phyloP scores from a whole-genome alignment of 30 jellyfish, hydroid and myxozoan genomes.

The Turritopsis rubra region DNA sequence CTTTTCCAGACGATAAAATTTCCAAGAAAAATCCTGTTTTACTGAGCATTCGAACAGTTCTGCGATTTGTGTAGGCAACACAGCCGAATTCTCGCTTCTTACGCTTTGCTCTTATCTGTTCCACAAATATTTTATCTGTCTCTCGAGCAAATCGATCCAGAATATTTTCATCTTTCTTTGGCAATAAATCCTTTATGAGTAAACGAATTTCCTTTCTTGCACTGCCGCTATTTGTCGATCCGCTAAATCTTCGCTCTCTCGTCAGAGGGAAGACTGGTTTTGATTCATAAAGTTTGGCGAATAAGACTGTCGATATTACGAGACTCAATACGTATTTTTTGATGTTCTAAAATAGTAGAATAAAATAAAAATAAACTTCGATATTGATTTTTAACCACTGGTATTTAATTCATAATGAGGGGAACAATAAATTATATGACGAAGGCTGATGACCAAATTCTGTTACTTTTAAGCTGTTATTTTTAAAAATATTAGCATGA shows the following conservation, averaged over 20 bases:
- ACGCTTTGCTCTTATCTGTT: not conserved
- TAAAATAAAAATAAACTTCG: too few species aligned
- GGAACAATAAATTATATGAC: too few species aligned
- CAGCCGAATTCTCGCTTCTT: not conserved
- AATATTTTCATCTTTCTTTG: not conserved
- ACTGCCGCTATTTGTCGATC: not conserved
- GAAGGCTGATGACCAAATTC: too few species aligned
- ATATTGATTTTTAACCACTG: not conserved
- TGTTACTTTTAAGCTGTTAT: too few species aligned
- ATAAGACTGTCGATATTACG: not conserved
- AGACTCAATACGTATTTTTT: not conserved
- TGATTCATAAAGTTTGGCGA: not conserved
- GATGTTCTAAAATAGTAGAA: not conserved
- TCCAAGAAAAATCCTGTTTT: slow-evolving; percentile 62
- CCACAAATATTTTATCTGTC: slow-evolving; percentile 6
- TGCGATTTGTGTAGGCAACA: slow-evolving; percentile 45
- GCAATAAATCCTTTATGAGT: not conserved
- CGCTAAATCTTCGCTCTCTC: not conserved
- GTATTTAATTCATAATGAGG: not conserved
- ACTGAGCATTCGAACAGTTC: slow-evolving; percentile 37
- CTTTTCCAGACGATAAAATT: slow-evolving; percentile 47
- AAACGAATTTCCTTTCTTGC: not conserved
- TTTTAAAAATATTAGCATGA: too few species aligned
- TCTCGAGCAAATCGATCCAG: not conserved
- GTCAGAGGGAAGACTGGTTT: not conserved